These are phyloP conservation scores for Phrynocephalus vlangalii DNA, from an alignment of 2,797 vertebrate genomes.

Conservation along the genomic window DNA sequence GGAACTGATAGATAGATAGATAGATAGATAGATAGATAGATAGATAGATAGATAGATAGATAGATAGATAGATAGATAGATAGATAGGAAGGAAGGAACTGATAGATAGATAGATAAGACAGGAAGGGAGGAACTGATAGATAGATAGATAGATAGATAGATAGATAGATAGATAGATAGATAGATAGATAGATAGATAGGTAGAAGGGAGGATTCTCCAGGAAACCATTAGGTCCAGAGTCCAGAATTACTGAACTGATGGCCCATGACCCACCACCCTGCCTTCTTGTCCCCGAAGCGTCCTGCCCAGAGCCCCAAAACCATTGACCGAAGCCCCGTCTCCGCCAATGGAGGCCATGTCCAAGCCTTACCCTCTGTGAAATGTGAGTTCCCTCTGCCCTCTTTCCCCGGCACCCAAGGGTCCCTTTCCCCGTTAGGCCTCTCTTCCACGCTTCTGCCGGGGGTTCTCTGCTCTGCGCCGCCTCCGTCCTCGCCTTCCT, in stretches of 20 bases:
- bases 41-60: too few relatives aligned
- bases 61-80: too few relatives aligned
- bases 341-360: too few relatives aligned
- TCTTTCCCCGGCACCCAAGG: not conserved
- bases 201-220: not conserved
- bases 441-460: not conserved
- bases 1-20: too few relatives aligned
- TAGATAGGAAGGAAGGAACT: too few relatives aligned
- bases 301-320: not conserved
- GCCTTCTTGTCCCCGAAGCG: not conserved
- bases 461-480: not conserved
- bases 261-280: not conserved
- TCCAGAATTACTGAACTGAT: too few relatives aligned
- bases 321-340: not conserved
- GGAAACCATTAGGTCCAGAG: too few relatives aligned
- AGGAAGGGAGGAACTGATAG: not conserved
- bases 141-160: too few relatives aligned
- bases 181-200: not conserved
- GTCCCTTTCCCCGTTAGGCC: not conserved
- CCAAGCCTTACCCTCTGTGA: slow-evolving; percentile 80
- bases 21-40: too few relatives aligned
- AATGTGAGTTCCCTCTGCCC: slow-evolving; percentile 70
- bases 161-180: too few relatives aligned
- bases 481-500: not conserved
- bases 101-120: not conserved